phyloP scores from a whole-genome alignment of 2,113 vertebrate genomes.

The Cyprinodon brontotheroides region DNA sequence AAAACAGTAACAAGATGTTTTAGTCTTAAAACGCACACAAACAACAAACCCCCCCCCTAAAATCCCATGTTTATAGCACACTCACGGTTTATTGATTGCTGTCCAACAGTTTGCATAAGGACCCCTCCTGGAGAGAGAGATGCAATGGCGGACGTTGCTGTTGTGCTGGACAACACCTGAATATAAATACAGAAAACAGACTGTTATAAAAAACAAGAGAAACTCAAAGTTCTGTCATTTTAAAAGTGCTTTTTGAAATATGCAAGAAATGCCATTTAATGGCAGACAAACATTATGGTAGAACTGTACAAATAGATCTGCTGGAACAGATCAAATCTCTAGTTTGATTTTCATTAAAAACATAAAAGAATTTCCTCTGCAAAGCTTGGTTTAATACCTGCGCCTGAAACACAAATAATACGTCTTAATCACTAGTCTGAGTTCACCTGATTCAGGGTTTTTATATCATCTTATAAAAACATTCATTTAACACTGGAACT shows the following conservation, averaged over 20 bases:
- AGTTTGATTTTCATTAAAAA: too few relatives aligned
- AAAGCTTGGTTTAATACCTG: too few relatives aligned
- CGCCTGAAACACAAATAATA: background rate
- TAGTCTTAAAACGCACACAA: too few relatives aligned
- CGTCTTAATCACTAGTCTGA: background rate
- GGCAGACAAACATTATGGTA: too few relatives aligned
- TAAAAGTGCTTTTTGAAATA: background rate
- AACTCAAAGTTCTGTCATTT: background rate
- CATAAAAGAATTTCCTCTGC: background rate
- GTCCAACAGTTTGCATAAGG: slow-evolving; percentile 92
- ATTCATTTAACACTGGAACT: background rate
- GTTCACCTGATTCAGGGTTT: background rate
- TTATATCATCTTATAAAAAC: background rate
- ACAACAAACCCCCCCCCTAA: background rate
- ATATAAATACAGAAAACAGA: background rate
- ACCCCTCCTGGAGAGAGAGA: slow-evolving; percentile 93
- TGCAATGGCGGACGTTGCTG: slow-evolving; percentile 89
- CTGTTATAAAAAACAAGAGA: background rate
- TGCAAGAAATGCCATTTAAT: background rate
- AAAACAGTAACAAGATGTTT: background rate
- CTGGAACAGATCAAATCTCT: too few relatives aligned
- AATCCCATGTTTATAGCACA: background rate
- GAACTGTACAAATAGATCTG: too few relatives aligned
- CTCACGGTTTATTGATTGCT: slow-evolving; percentile 97
- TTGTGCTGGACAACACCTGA: slow-evolving; percentile 91